A percentile compares a stretch with the other conserved stretches of the same genome.
These are phyloP conservation scores for Atrina japonica DNA, from an alignment of 2,888 invertebrate genomes.

Conservation along the genomic window DNA sequence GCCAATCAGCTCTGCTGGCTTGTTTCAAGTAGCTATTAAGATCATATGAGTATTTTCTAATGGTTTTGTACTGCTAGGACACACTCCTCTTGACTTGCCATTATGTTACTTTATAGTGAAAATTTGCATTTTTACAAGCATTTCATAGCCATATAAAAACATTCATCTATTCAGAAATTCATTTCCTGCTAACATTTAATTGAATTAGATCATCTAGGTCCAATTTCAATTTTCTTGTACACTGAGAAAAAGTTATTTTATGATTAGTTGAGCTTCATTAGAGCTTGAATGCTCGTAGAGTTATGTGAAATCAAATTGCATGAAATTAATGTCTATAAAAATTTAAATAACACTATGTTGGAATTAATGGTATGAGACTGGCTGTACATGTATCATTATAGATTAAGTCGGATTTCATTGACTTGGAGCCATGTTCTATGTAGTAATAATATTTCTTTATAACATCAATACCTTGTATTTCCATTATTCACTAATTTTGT, in stretches of 20 bases:
- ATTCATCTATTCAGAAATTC: slow-evolving; percentile 20
- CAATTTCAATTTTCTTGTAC: slow-evolving; percentile 28
- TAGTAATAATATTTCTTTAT: no score
- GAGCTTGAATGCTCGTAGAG: background rate
- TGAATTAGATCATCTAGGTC: slow-evolving; percentile 32
- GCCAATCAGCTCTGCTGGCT: no score
- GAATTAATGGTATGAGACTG: no score
- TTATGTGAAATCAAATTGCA: background rate
- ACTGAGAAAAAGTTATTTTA: slow-evolving; percentile 19
- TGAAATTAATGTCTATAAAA: background rate
- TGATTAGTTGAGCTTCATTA: slow-evolving; percentile 5
- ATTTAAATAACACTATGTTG: no score
- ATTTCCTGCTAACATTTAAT: slow-evolving; percentile 40
- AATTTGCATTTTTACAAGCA: slow-evolving; percentile 24
- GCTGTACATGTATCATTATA: no score
- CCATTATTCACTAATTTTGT: no score
- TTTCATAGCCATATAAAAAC: slow-evolving; percentile 33
- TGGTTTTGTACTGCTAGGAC: background rate
- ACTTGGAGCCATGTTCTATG: no score
- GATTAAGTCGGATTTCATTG: no score
- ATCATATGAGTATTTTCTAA: background rate
- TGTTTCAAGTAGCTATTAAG: background rate
- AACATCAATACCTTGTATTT: no score
- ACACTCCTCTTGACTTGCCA: background rate
- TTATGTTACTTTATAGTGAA: background rate